Percentiles rank a stretch among this genome's conserved stretches.
phyloP scores from a whole-genome alignment of 2,888 invertebrate species.

The Eremobia ochroleuca region DNA sequence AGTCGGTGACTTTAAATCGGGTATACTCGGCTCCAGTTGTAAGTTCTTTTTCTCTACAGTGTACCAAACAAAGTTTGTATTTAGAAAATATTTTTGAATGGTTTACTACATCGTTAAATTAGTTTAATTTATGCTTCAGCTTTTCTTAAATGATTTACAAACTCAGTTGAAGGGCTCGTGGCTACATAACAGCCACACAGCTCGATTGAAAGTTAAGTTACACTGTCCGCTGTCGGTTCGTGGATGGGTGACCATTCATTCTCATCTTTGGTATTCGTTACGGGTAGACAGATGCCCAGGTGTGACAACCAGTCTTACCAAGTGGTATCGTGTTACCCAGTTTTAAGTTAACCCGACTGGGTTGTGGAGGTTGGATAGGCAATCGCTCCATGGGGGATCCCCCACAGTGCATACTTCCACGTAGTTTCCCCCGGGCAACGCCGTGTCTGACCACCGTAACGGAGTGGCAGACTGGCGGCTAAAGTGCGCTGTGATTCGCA shows the following conservation, averaged over 20 bases:
- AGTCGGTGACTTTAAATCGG: too few species aligned
- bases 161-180: neutral
- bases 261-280: neutral
- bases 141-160: neutral
- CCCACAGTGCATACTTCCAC: too few species aligned
- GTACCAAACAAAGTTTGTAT: too few species aligned
- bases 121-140: neutral
- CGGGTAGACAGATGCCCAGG: neutral
- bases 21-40: too few species aligned
- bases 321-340: neutral
- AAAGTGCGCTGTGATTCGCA: too few species aligned
- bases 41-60: too few species aligned
- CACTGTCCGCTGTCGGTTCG: neutral
- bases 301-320: neutral
- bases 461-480: too few species aligned
- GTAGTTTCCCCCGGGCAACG: too few species aligned
- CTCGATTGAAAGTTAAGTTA: neutral
- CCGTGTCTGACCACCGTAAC: too few species aligned
- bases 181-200: neutral
- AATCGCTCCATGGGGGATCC: too few species aligned
- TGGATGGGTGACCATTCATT: neutral
- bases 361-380: neutral
- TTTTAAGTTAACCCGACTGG: neutral
- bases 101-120: neutral
- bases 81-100: neutral